Evolutionary conservation across 1,140 invertebrate genomes (phyloP), one percentile per base, ranked within the genome.

Genomic region (Musca domestica): DNA sequence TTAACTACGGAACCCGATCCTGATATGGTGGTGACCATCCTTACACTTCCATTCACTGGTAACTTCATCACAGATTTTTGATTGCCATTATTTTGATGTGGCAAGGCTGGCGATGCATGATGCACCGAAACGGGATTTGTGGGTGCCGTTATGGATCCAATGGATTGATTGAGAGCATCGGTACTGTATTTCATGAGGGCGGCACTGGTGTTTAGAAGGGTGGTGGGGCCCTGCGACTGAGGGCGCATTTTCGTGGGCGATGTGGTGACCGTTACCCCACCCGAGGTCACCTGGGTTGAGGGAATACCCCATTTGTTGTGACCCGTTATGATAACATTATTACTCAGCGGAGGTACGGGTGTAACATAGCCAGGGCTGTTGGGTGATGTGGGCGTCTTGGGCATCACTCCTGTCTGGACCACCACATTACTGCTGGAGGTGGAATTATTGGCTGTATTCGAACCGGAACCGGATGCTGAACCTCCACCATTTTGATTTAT

Each of bases 191-290:
- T 81, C 71, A 81, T 73, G 54, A 81, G 64, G 17, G 81, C 77
- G 6, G 77, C 72, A 65, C 76, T 80, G 51, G 80, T 79, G 67
- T 82, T 80, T 23, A 84, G 71, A 58, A 81, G 70, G 20, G 82
- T 82, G 2, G 84, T 77, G 7, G 84, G 84, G 2, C 84, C 84
- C 71, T 85, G 84, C 66, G 83, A 85, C 17, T 82, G 78, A 1
- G 84, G 84, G 49, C 85, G 81, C 48, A 85, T 81, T 72, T 83
- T 83, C 5, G 84, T 82, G 0, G 84, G 84, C 23, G 85, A 85
- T 61, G 85, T 86, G 25, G 87, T 88, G 3, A 89, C 87, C 0
- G 88, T 89, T 0, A 90, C 88, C 0, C 87, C 88, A 7, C 88
- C 86, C 70, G 87, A 88, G 2, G 85, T 84, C 23, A 88, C 81